Conservation (phyloP, 2,797 vertebrate genomes). For the Rhadinocentrus ornatus region DNA sequence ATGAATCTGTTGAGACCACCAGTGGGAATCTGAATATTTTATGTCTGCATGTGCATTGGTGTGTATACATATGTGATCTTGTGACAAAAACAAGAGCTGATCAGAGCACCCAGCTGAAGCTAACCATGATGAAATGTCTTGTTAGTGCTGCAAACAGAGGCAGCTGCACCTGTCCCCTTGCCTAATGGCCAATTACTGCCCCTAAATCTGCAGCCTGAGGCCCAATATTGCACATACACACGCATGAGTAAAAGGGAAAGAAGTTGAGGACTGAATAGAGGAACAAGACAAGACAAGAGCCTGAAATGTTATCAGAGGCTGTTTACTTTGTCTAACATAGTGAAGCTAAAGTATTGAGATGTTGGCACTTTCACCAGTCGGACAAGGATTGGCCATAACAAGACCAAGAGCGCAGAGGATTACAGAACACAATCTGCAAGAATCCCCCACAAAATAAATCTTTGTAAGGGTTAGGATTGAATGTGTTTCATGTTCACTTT, state of each 20-base stretch:
- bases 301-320: slow-evolving; percentile 59
- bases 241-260: slow-evolving; percentile 4
- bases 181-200: slow-evolving; percentile 84
- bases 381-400: slow-evolving; percentile 60
- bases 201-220: slow-evolving; percentile 82
- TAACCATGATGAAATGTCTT: slow-evolving; percentile 85
- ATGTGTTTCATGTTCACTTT: not conserved
- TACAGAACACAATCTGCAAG: slow-evolving; percentile 25
- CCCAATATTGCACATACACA: slow-evolving; percentile 41
- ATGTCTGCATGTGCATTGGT: slow-evolving; percentile 4
- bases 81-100: slow-evolving; percentile 74
- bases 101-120: slow-evolving; percentile 63
- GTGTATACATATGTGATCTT: slow-evolving; percentile 37
- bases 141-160: slow-evolving; percentile 76
- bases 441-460: slow-evolving; percentile 4
- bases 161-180: slow-evolving; percentile 81
- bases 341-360: too few relatives aligned
- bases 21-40: not conserved
- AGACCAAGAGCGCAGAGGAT: slow-evolving; percentile 52
- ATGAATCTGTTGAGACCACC: slow-evolving; percentile 4
- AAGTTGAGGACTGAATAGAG: slow-evolving; percentile 17
- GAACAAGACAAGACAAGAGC: slow-evolving; percentile 16
- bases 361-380: too few relatives aligned
- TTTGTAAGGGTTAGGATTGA: not conserved
- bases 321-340: slow-evolving; percentile 54